Evolutionary conservation across 2,888 invertebrate species (phyloP).

Genomic region (Blastobasis lacticolella): DNA sequence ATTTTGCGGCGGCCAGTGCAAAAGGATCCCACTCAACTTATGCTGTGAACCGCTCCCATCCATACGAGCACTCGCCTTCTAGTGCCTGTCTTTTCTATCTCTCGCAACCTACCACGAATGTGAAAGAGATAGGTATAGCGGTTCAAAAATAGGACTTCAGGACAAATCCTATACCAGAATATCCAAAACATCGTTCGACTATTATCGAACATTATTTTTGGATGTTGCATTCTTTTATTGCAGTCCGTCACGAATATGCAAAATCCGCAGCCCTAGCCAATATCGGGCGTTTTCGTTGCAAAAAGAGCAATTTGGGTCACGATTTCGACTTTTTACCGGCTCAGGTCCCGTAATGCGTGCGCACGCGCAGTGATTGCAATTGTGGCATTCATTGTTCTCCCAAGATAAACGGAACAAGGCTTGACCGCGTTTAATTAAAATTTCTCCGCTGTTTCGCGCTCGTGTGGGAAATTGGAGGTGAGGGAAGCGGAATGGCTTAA

Average conservation of each 20-base stretch:
- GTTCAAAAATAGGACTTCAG: not conserved
- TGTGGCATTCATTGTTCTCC: slow-evolving; percentile 62
- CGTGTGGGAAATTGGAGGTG: slow-evolving; percentile 3
- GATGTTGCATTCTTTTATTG: not conserved
- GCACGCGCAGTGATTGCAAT: slow-evolving; percentile 39
- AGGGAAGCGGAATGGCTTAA: too few relatives aligned
- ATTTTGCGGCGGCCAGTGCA: too few relatives aligned
- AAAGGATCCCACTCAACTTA: too few relatives aligned
- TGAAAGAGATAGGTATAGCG: not conserved
- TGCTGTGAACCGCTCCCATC: too few relatives aligned
- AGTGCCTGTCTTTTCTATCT: too few relatives aligned
- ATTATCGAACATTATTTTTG: not conserved
- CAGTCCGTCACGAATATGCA: not conserved
- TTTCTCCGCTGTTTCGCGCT: slow-evolving; percentile 27
- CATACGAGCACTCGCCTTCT: too few relatives aligned
- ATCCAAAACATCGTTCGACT: not conserved
- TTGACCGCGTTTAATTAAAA: slow-evolving; percentile 58
- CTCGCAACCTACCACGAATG: too few relatives aligned
- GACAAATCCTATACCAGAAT: not conserved
- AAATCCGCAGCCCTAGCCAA: slow-evolving; percentile 11
- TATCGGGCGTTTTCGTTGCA: slow-evolving; percentile 42
- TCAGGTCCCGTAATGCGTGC: slow-evolving; percentile 44
- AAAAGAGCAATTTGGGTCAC: slow-evolving; percentile 65
- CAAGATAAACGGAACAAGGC: slow-evolving; percentile 44
- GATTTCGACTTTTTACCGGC: slow-evolving; percentile 35